phyloP scores from a whole-genome alignment of 2,888 invertebrate species.

The Drosophila helvetica region DNA sequence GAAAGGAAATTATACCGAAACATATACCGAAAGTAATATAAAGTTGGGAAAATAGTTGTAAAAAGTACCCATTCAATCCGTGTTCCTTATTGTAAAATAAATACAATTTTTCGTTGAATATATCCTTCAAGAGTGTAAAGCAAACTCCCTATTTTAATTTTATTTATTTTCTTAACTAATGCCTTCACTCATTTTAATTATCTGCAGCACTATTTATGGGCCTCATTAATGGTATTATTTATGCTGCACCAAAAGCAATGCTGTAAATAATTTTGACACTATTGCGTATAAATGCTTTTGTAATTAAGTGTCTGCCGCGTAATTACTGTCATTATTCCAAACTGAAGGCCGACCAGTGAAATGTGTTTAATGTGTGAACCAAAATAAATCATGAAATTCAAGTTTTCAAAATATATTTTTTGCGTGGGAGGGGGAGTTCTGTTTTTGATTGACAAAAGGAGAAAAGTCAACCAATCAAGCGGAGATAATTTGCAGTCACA shows the following conservation, averaged over 20 bases:
- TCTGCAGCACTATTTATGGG: slow-evolving; percentile 31
- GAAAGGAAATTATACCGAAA: background rate
- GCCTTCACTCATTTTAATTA: background rate
- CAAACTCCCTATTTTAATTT: background rate
- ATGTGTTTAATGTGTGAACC: background rate
- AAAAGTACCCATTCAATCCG: too few species aligned
- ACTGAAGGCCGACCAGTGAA: slow-evolving; percentile 27
- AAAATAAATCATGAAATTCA: slow-evolving; percentile 17
- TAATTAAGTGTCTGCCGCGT: slow-evolving; percentile 31
- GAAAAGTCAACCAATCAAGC: slow-evolving; percentile 27
- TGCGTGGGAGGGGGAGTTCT: background rate
- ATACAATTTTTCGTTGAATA: too few species aligned
- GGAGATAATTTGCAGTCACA: slow-evolving; percentile 34
- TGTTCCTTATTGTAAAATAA: too few species aligned
- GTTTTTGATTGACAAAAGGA: background rate
- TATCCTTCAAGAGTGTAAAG: too few species aligned
- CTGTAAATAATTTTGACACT: slow-evolving; percentile 51
- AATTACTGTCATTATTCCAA: slow-evolving; percentile 40
- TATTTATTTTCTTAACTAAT: slow-evolving; percentile 19
- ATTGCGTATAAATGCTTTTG: slow-evolving; percentile 33
- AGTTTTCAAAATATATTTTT: background rate
- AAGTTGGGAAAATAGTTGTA: too few species aligned
- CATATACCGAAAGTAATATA: too few species aligned
- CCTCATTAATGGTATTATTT: slow-evolving; percentile 56
- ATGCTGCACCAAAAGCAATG: slow-evolving; percentile 33